Conservation (phyloP, 2,888 invertebrate genomes). For the Stomorhina lunata region DNA sequence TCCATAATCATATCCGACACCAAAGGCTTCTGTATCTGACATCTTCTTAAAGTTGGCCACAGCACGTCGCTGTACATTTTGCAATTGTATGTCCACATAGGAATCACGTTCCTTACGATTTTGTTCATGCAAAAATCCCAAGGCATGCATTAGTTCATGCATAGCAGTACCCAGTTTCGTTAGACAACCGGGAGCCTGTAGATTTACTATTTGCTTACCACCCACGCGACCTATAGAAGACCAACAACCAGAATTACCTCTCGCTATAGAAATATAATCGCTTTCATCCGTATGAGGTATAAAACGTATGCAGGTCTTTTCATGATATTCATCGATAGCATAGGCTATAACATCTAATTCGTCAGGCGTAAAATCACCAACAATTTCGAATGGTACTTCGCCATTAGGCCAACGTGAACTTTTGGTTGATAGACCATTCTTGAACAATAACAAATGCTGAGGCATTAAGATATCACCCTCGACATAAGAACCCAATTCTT, state of each 20-base stretch:
- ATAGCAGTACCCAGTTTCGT: conserved; percentile 86
- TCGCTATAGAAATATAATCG: conserved; percentile 86
- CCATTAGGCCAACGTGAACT: conserved; percentile 85
- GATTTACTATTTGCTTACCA: conserved; percentile 83
- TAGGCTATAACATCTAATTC: conserved; percentile 84
- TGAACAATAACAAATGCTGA: conserved; percentile 67
- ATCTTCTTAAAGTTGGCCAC: conserved; percentile 87
- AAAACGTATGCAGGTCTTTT: conserved; percentile 87
- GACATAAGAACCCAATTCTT: conserved; percentile 88
- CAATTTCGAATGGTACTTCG: conserved; percentile 86
- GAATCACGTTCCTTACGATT: conserved; percentile 88
- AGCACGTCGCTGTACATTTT: conserved; percentile 85
- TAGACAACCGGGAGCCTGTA: conserved; percentile 88
- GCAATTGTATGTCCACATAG: conserved; percentile 84
- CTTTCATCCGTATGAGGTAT: conserved; percentile 83
- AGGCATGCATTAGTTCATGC: conserved; percentile 89
- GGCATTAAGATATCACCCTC: conserved; percentile 90
- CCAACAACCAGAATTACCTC: conserved; percentile 88
- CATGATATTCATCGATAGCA: conserved; percentile 88
- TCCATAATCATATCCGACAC: conserved; percentile 88
- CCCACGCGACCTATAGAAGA: conserved; percentile 88
- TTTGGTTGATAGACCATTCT: conserved; percentile 83
- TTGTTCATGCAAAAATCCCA: conserved; percentile 91
- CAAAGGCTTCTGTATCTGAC: conserved; percentile 83
- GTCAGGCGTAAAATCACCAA: conserved; percentile 82